Percentiles rank a stretch among this genome's conserved stretches.
These are phyloP conservation scores for Syngnathus floridae DNA, from an alignment of 2,113 vertebrate genomes.

Conservation along the genomic window DNA sequence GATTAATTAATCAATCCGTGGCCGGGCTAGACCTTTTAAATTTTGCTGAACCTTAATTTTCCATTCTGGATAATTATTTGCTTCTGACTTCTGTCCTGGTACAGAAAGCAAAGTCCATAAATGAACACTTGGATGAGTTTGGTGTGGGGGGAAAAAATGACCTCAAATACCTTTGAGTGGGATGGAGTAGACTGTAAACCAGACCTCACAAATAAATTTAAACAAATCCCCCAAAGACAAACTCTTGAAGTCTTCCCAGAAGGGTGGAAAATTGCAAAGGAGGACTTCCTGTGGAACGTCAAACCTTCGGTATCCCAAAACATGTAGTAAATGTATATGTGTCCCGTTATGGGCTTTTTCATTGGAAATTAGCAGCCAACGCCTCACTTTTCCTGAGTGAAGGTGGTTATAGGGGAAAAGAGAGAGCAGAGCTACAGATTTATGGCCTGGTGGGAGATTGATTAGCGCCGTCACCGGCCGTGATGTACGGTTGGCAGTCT, in stretches of 20 bases:
- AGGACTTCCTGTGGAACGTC: background rate
- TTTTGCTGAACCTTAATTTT: background rate
- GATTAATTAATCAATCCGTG: background rate
- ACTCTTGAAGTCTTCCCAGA: background rate
- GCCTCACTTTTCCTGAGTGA: slow-evolving; percentile 52
- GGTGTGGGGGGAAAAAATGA: background rate
- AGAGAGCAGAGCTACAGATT: slow-evolving; percentile 61
- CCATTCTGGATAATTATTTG: background rate
- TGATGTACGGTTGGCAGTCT: slow-evolving; percentile 72
- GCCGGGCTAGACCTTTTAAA: background rate
- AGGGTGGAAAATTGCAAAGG: background rate
- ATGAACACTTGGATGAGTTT: background rate
- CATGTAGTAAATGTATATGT: slow-evolving; percentile 23
- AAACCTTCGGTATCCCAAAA: no score
- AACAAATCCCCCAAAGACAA: no score
- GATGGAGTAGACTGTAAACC: background rate
- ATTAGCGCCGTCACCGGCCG: slow-evolving; percentile 72
- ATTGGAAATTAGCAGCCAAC: slow-evolving; percentile 49
- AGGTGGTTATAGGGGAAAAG: slow-evolving; percentile 50
- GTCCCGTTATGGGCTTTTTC: slow-evolving; percentile 40
- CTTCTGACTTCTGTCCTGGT: background rate
- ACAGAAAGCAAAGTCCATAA: background rate
- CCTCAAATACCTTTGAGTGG: background rate
- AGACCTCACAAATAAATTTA: background rate
- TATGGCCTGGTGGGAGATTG: slow-evolving; percentile 74